phyloP scores from a whole-genome alignment of 2,797 vertebrate species.

The Choloepus didactylus region DNA sequence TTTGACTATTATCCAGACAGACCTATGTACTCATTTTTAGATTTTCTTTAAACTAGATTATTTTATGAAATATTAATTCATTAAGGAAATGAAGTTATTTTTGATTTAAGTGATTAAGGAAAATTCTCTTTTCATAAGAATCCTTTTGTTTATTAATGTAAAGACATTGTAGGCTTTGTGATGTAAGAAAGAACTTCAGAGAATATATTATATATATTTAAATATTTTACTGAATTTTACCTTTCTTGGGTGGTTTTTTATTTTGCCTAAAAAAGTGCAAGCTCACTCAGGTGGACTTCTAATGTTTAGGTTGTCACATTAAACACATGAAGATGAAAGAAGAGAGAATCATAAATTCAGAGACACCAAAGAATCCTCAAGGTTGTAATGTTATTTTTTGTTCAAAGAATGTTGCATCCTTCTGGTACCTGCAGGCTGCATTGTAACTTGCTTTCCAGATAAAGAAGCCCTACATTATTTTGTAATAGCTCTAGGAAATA shows the following conservation, averaged over 20 bases:
- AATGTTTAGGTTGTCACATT: neutral
- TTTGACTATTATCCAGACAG: neutral
- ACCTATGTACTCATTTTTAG: neutral
- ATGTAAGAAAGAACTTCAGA: neutral
- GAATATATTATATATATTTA: neutral
- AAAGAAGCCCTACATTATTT: neutral
- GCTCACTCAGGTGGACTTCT: neutral
- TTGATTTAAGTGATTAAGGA: neutral
- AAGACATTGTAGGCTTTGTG: neutral
- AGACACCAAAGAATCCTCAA: too few relatives aligned
- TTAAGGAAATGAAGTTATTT: neutral
- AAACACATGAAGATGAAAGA: neutral
- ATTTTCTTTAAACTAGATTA: neutral
- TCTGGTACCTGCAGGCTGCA: neutral
- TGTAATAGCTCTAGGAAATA: neutral
- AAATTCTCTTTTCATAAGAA: neutral
- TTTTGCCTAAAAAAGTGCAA: neutral
- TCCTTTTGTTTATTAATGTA: slow-evolving; percentile 46
- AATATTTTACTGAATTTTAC: neutral
- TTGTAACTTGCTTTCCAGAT: too few relatives aligned
- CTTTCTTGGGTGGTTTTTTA: neutral
- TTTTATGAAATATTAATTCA: slow-evolving; percentile 44
- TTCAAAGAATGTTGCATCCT: neutral
- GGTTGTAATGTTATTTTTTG: too few relatives aligned
- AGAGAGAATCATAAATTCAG: neutral